Conservation (phyloP, 2,888 invertebrate genomes). For the Dolomedes plantarius region DNA sequence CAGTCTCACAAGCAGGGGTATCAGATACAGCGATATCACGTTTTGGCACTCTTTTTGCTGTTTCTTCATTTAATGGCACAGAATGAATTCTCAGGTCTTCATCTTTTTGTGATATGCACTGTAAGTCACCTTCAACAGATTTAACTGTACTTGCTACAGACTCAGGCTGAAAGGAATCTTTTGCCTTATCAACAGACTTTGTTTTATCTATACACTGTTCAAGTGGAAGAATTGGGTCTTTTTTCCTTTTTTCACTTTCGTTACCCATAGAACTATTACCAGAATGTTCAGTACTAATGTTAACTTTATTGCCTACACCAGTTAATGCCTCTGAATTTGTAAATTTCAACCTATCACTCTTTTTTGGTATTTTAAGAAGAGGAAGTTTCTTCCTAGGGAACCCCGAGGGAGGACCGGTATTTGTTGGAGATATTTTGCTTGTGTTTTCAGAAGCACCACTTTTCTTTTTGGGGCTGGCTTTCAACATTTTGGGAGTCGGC, state of each 20-base stretch:
- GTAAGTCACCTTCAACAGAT: not conserved
- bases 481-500: not conserved
- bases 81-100: not conserved
- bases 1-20: not conserved
- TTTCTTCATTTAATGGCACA: not conserved
- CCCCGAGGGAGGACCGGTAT: not conserved
- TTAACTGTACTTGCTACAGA: not conserved
- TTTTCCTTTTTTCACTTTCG: not conserved
- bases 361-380: not conserved
- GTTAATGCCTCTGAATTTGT: not conserved
- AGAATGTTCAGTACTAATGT: not conserved
- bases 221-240: not conserved
- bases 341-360: not conserved
- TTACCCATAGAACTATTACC: not conserved
- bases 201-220: not conserved
- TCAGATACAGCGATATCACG: not conserved
- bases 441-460: not conserved
- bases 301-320: not conserved
- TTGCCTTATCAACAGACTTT: not conserved
- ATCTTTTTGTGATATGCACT: not conserved
- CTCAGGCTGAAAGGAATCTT: too few relatives aligned
- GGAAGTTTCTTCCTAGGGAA: not conserved
- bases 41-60: not conserved
- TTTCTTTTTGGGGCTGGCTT: conserved; percentile 2
- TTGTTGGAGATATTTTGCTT: not conserved